These are phyloP conservation scores for Selene dorsalis DNA, from an alignment of 2,797 vertebrate species.

Conservation along the genomic window DNA sequence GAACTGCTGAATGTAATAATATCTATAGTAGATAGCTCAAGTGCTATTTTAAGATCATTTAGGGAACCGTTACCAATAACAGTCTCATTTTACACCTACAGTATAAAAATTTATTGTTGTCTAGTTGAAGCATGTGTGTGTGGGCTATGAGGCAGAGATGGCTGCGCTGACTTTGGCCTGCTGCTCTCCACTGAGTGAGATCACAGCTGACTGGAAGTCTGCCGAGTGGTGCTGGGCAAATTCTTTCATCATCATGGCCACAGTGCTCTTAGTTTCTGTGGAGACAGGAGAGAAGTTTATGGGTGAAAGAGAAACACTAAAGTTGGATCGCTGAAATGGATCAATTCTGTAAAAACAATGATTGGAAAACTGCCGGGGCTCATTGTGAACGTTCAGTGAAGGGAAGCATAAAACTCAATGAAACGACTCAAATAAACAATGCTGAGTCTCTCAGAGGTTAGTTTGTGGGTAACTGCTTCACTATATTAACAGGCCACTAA, in stretches of 20 bases:
- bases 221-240: conserved; percentile 81
- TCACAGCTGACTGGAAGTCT: conserved; percentile 85
- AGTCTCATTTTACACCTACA: conserved; percentile 40
- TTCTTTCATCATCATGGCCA: conserved; percentile 80
- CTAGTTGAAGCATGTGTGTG: conserved; percentile 35
- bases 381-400: not conserved
- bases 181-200: conserved; percentile 84
- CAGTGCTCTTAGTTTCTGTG: conserved; percentile 83
- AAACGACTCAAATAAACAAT: no score
- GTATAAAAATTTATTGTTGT: conserved; percentile 51
- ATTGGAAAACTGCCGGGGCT: not conserved
- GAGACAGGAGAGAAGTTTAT: conserved; percentile 9
- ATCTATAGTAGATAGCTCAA: conserved; percentile 43
- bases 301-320: not conserved
- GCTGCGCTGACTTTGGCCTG: conserved; percentile 76
- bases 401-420: not conserved
- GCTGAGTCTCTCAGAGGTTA: no score
- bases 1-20: conserved; percentile 31
- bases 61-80: conserved; percentile 18
- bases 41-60: conserved; percentile 48
- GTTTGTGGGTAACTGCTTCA: not conserved
- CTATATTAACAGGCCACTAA: not conserved
- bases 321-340: not conserved
- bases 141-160: conserved; percentile 70
- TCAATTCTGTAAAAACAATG: not conserved